Base-by-base conservation (phyloP, 1,140 invertebrate species). In the Lepidotrigona ventralis region DNA sequence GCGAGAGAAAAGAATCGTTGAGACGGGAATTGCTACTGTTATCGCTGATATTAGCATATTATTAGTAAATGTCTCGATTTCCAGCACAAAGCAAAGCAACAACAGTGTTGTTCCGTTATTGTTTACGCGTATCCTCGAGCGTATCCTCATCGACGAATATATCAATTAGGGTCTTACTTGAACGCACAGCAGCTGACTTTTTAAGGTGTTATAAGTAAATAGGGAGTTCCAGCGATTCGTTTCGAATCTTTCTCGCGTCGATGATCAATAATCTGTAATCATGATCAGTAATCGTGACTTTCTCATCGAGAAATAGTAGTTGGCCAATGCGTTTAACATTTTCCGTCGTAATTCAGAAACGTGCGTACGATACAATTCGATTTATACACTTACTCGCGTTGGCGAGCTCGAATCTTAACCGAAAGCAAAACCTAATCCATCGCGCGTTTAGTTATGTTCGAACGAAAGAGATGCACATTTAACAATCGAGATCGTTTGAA, bases 61-160 rank as follows among this genome's bases (percentile, higher is more conserved):
- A 8, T 33, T n/a, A 64, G 6, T 64, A 66, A 29, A 33, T 19
- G 29, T 66, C 29, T 66, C 29, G 23, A 70, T 23, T 68, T 12
- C 14, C 4, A 64, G 19, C 9, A 26, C 29, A 33, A 8, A 46
- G 33, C 29, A 26, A 72, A 72, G 39, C 19, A 5, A 54, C 15
- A 23, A n/a, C 53, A 11, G 8, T 23, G 21, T 69, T 12, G 14
- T 39, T 33, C 1, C 11, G 21, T 39, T 63, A 56, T 56, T 29
- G 26, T 75, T 56, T 68, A 68, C 80, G 72, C 63, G 80, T 54
- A 51, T 81, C 72, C 71, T 75, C 72, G 71, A 75, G 63, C 23
- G 56, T 9, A 72, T 75, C 23, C n/a, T 15, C 15, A 3, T 58
- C 26, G 11, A 29, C 77, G 26, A 80, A 69, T 33, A 56, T 71